Conservation (phyloP, 2,888 invertebrate species). For the Saturnia pavonia region DNA sequence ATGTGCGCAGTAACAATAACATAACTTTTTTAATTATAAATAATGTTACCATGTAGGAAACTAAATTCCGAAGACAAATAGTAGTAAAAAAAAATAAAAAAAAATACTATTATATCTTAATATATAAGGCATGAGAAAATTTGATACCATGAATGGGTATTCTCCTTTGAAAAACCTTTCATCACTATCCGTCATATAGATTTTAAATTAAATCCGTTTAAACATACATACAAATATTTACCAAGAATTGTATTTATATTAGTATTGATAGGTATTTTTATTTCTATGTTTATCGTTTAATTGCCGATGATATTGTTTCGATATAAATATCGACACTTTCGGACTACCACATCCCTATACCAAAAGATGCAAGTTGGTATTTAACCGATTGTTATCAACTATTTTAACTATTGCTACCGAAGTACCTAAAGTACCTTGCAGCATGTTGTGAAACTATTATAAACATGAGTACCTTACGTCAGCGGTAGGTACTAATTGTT, state of each 20-base stretch:
- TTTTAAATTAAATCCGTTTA: too few relatives aligned
- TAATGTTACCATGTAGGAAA: too few relatives aligned
- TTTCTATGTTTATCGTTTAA: background rate
- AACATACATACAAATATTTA: too few relatives aligned
- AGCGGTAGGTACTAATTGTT: background rate
- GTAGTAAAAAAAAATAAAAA: too few relatives aligned
- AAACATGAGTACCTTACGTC: background rate
- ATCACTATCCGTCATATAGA: too few relatives aligned
- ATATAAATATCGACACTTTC: background rate
- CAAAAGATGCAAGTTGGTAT: constrained; percentile 7
- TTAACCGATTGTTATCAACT: constrained; percentile 5
- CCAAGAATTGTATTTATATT: background rate
- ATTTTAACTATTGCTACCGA: constrained; percentile 1
- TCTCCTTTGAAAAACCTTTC: too few relatives aligned
- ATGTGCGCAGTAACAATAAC: too few relatives aligned
- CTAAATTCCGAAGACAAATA: too few relatives aligned
- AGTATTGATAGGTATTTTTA: background rate
- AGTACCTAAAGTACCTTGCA: background rate
- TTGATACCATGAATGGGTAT: too few relatives aligned
- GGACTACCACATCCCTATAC: background rate
- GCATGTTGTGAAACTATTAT: background rate
- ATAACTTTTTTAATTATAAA: too few relatives aligned
- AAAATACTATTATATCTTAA: too few relatives aligned
- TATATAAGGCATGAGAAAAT: too few relatives aligned
- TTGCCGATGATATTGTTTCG: background rate